Base-by-base conservation (phyloP, 2,113 vertebrate genomes). In the Ophiodon elongatus region DNA sequence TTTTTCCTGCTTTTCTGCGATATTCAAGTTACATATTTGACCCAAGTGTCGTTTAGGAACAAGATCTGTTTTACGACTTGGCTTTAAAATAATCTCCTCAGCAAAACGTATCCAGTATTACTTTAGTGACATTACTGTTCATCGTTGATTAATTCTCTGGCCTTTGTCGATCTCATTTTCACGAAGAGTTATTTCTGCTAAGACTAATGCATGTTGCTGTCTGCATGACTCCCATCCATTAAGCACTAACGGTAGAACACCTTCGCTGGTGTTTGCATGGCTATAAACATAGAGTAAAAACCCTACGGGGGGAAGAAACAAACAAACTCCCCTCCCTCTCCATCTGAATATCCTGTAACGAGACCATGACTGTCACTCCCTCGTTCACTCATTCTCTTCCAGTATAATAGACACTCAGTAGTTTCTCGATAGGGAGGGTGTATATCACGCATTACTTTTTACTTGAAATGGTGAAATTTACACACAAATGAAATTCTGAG, bases 191-290 rank as follows among this genome's bases (percentile, higher is more conserved):
- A 60, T 86, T 73, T 59, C 33, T 78, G 47, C 27, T 14, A 0
- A 29, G 69, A 52, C 57, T 62, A 75, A 84, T 76, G 80, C 56
- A 39, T 27, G 60, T 41, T 71, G 74, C 66, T 76, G 77, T 84
- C 56, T 74, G 59, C 73, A 45, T 75, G 80, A 81, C 70, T 69
- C 54, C 64, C 23, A 54, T 77, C 60, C 69, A 83, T 88, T 86
- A 84, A 64, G 60, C 80, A 33, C 57, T 82, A 79, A 82, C 77
- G 63, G 73, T n/a, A 31, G 72, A 73, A 45, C 33, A 77, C 29
- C 72, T 73, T 52, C 4, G 21, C 43, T 35, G 62, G 23, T 64
- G 45, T 68, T 73, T 72, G 43, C 62, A 14, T 4, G 54, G 67
- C 62, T 63, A 14, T 50, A 56, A 63, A 8, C 10, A 73, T 39